These are phyloP conservation scores for Ctenosaura bakeri DNA, from an alignment of 2,797 vertebrate genomes.

Conservation along the genomic window DNA sequence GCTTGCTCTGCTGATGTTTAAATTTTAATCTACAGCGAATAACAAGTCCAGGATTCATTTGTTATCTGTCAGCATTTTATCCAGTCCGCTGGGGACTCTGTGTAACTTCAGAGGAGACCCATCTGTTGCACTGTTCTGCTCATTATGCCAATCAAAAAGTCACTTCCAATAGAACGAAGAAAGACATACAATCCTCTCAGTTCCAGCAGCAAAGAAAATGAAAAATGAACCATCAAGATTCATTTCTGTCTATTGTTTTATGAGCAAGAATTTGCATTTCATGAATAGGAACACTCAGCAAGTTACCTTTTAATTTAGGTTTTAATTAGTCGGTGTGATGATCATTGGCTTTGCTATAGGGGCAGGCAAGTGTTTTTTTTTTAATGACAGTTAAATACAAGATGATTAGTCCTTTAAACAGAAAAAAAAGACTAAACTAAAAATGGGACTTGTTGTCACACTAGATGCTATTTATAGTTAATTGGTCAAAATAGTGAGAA, in stretches of 20 bases:
- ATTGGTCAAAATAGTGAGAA: conserved; percentile 70
- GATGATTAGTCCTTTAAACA: conserved; percentile 76
- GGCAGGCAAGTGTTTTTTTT: conserved; percentile 72
- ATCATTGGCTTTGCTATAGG: conserved; percentile 74
- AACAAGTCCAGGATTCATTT: conserved; percentile 66
- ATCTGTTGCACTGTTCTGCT: conserved; percentile 74
- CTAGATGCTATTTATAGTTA: conserved; percentile 68
- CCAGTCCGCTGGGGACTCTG: conserved; percentile 74
- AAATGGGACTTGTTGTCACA: conserved; percentile 70
- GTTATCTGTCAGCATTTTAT: conserved; percentile 76
- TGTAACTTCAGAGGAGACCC: conserved; percentile 71
- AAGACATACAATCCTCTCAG: conserved; percentile 1
- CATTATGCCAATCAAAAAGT: conserved; percentile 78
- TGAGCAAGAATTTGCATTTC: conserved; percentile 55
- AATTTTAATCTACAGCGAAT: conserved; percentile 79
- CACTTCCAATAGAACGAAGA: conserved; percentile 46
- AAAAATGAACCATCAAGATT: conserved; percentile 42
- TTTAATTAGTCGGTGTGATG: conserved; percentile 79
- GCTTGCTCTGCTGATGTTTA: conserved; percentile 69
- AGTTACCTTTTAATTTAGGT: conserved; percentile 70
- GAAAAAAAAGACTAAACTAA: conserved; percentile 55
- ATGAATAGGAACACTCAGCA: conserved; percentile 60
- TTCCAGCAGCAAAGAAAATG: conserved; percentile 56
- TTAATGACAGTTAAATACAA: conserved; percentile 79
- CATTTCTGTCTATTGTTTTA: conserved; percentile 58